phyloP scores from a whole-genome alignment of 2,113 vertebrate species.

The Isurus oxyrinchus region DNA sequence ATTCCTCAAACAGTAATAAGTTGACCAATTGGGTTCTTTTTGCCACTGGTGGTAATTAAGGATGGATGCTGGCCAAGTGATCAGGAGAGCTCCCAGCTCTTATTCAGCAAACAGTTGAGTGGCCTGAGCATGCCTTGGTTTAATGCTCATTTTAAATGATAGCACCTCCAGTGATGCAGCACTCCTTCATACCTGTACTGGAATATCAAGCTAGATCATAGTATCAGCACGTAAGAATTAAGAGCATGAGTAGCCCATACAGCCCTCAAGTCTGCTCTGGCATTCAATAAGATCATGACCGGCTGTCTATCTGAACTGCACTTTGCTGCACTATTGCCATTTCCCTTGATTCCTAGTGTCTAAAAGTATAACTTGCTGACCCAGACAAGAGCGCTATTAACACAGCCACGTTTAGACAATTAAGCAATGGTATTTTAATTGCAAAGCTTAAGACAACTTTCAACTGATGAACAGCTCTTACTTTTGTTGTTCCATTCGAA shows the following conservation, averaged over 20 bases:
- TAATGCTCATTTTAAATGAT: not conserved
- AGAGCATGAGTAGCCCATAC: not conserved
- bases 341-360: not conserved
- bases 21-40: not conserved
- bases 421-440: not conserved
- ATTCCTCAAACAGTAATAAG: not conserved
- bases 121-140: not conserved
- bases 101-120: not conserved
- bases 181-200: not conserved
- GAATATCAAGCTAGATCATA: not conserved
- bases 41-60: not conserved
- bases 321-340: too few relatives aligned
- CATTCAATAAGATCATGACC: not conserved
- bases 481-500: conserved; percentile 94
- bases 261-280: not conserved
- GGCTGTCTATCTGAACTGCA: not conserved
- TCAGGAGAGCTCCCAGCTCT: not conserved
- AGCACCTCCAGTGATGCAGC: not conserved
- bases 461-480: conserved; percentile 49
- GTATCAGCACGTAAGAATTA: not conserved
- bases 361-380: not conserved
- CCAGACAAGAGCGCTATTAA: not conserved
- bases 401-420: not conserved
- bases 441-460: not conserved
- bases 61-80: not conserved